Evolutionary conservation across 2,888 invertebrate species (phyloP).

Genomic region (Merodon equestris): DNA sequence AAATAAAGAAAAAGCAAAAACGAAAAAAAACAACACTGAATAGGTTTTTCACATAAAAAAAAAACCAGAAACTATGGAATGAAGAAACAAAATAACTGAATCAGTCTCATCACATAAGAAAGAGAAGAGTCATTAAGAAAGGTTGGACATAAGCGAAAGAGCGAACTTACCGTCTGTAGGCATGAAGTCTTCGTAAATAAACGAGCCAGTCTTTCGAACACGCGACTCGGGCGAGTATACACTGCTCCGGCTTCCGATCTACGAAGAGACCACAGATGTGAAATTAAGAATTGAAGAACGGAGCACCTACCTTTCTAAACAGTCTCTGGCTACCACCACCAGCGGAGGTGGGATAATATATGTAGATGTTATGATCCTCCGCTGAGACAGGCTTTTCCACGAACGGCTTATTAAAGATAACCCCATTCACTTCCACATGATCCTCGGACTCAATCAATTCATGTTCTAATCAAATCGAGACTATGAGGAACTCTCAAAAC

Average conservation of each 20-base stretch:
- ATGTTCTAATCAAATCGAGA: constrained; percentile 82
- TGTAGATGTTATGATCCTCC: constrained; percentile 99
- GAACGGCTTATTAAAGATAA: constrained; percentile 98
- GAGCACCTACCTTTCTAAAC: constrained; percentile 91
- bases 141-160: constrained; percentile 33
- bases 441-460: constrained; percentile 97
- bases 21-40: constrained; percentile 24
- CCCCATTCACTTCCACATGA: constrained; percentile 97
- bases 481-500: too few species aligned
- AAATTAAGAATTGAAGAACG: not conserved
- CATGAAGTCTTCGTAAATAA: constrained; percentile 99
- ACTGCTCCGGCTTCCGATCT: constrained; percentile 99
- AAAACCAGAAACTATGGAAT: constrained; percentile 4
- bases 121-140: constrained; percentile 53
- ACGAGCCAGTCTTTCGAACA: constrained; percentile 97
- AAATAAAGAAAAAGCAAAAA: too few species aligned
- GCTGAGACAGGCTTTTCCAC: constrained; percentile 99
- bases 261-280: constrained; percentile 61
- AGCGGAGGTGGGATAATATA: constrained; percentile 99
- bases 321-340: constrained; percentile 98
- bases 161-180: constrained; percentile 94
- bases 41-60: constrained; percentile 7
- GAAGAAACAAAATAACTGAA: constrained; percentile 8
- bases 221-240: constrained; percentile 98
- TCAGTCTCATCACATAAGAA: constrained; percentile 15